Evolutionary conservation across 2,888 invertebrate genomes (phyloP).

Genomic region (Dynastes tityus): DNA sequence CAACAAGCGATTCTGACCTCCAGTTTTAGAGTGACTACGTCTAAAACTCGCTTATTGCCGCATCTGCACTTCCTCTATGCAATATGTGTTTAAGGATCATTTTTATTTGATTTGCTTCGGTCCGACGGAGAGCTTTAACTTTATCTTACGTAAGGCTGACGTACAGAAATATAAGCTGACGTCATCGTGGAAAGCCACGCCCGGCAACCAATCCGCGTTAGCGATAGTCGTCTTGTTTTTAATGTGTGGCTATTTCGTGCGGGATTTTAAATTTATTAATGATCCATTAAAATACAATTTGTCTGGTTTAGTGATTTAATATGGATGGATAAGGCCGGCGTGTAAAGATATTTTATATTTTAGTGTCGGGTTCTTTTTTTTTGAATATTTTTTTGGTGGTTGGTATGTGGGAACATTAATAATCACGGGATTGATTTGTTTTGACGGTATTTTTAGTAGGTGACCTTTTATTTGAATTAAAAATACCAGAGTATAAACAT

Average conservation of each 20-base stretch:
- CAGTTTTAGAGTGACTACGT: conserved; percentile 18
- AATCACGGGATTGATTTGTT: not conserved
- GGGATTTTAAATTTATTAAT: conserved; percentile 45
- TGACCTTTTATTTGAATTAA: too few species aligned
- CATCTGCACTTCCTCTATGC: not conserved
- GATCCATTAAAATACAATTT: conserved; percentile 47
- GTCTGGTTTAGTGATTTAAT: conserved; percentile 33
- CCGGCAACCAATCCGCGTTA: conserved; percentile 17
- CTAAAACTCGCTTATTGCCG: not conserved
- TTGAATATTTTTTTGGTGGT: not conserved
- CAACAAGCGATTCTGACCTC: conserved; percentile 27
- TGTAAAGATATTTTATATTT: conserved; percentile 18
- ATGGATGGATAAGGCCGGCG: conserved; percentile 14
- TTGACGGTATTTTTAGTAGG: not conserved
- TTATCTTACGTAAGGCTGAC: conserved; percentile 52
- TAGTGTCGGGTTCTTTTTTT: not conserved
- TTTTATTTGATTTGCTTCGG: conserved; percentile 1
- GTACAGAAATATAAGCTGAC: conserved; percentile 45
- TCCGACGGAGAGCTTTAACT: conserved; percentile 45
- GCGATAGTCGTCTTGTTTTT: conserved; percentile 27
- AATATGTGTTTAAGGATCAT: not conserved
- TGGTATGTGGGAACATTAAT: not conserved
- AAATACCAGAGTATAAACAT: too few species aligned
- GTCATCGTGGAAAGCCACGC: conserved; percentile 17
- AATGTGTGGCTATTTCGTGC: conserved; percentile 13